Percentiles rank a stretch among this genome's conserved stretches.
Evolutionary conservation across 2,888 invertebrate genomes (phyloP).

Genomic region (Zygaena filipendulae): DNA sequence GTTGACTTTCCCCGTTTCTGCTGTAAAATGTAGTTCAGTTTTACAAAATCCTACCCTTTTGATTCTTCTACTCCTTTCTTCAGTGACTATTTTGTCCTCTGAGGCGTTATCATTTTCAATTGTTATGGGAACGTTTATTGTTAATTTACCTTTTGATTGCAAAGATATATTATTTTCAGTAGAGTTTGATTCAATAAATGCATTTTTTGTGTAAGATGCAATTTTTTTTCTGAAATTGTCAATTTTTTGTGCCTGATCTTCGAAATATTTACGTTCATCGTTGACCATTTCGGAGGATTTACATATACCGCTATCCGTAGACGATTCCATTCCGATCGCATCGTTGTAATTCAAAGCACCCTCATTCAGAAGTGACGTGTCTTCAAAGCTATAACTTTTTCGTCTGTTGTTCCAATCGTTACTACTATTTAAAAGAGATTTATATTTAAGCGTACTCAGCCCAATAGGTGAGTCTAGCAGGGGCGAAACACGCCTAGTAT

Average conservation of each 20-base stretch:
- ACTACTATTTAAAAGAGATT: conserved; percentile 47
- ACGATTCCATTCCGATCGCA: conserved; percentile 74
- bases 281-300: conserved; percentile 75
- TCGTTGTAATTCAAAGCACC: conserved; percentile 42
- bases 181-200: too few species aligned
- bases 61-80: conserved; percentile 55
- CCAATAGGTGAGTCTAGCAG: conserved; percentile 42
- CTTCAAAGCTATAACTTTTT: conserved; percentile 81
- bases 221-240: conserved; percentile 26
- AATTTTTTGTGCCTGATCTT: conserved; percentile 25
- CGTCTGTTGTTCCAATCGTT: conserved; percentile 77
- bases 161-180: conserved; percentile 39
- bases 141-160: conserved; percentile 48
- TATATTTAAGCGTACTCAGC: conserved; percentile 51
- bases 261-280: conserved; percentile 26
- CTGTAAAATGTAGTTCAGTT: conserved; percentile 88
- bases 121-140: conserved; percentile 46
- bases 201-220: too few species aligned
- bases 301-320: conserved; percentile 81
- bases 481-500: conserved; percentile 35
- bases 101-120: conserved; percentile 33
- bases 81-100: conserved; percentile 29
- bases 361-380: conserved; percentile 43
- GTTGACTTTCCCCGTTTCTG: conserved; percentile 86
- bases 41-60: conserved; percentile 89